A percentile compares a stretch with the other conserved stretches of the same genome.
phyloP scores from a whole-genome alignment of 1,140 invertebrate species.

The Megalonaias nervosa region DNA sequence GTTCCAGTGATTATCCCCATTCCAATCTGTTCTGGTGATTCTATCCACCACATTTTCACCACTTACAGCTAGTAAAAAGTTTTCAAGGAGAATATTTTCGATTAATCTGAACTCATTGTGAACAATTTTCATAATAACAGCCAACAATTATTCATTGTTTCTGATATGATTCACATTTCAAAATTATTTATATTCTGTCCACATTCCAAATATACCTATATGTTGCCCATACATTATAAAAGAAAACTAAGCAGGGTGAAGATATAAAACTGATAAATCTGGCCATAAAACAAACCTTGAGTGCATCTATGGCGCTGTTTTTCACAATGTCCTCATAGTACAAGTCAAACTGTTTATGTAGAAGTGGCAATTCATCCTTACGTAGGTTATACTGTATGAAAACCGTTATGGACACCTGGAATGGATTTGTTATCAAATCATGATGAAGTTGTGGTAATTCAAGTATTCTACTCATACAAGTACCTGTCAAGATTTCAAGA shows the following conservation, averaged over 20 bases:
- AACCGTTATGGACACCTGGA: conserved; percentile 52
- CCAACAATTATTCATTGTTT: neutral
- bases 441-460: no score
- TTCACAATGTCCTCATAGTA: conserved; percentile 57
- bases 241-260: neutral
- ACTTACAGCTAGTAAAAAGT: no score
- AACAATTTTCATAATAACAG: neutral
- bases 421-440: conserved; percentile 1
- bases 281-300: conserved; percentile 48
- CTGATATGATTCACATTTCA: neutral
- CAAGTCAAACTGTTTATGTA: conserved; percentile 60
- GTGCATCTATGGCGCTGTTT: conserved; percentile 57
- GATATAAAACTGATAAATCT: neutral
- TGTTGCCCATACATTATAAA: neutral
- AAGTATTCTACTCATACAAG: no score
- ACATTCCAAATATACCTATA: neutral
- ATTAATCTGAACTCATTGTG: neutral
- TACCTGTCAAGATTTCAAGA: no score
- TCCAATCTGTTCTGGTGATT: no score
- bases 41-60: no score
- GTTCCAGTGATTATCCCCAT: no score
- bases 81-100: no score
- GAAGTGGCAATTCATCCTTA: conserved; percentile 48
- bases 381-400: conserved; percentile 61
- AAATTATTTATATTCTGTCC: neutral